These are phyloP conservation scores for Apis cerana DNA, from an alignment of 1,140 invertebrate genomes.

Conservation along the genomic window DNA sequence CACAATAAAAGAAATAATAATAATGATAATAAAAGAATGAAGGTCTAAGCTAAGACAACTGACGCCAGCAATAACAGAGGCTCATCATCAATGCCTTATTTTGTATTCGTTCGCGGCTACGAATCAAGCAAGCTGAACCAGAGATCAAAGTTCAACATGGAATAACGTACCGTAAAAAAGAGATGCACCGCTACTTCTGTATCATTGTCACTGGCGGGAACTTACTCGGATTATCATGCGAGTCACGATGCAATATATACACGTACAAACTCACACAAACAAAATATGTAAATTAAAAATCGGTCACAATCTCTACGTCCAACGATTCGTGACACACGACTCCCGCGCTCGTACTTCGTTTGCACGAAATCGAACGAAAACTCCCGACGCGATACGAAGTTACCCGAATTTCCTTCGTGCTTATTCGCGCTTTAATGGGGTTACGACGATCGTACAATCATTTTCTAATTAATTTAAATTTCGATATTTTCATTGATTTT, in stretches of 20 bases:
- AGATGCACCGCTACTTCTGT: conserved; percentile 8
- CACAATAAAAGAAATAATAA: neutral
- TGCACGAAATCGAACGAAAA: neutral
- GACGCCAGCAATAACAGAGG: conserved; percentile 16
- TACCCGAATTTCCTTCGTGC: too few relatives aligned
- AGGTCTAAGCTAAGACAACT: neutral
- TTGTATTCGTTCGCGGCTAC: conserved; percentile 15
- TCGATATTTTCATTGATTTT: neutral
- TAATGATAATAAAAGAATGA: neutral
- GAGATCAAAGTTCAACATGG: conserved; percentile 8
- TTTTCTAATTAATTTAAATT: neutral
- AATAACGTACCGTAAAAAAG: conserved; percentile 1
- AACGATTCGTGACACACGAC: neutral
- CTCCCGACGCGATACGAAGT: neutral
- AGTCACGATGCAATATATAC: neutral
- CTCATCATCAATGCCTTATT: conserved; percentile 24
- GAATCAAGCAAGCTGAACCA: conserved; percentile 1
- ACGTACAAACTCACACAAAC: neutral
- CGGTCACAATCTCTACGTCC: neutral
- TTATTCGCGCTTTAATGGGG: neutral
- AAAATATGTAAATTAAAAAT: neutral
- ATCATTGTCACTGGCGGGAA: conserved; percentile 32
- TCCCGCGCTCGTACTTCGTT: neutral
- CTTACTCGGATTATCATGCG: neutral
- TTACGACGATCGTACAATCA: conserved; percentile 24